Conservation (phyloP, 1,140 invertebrate genomes). For the Trialeurodes vaporariorum region DNA sequence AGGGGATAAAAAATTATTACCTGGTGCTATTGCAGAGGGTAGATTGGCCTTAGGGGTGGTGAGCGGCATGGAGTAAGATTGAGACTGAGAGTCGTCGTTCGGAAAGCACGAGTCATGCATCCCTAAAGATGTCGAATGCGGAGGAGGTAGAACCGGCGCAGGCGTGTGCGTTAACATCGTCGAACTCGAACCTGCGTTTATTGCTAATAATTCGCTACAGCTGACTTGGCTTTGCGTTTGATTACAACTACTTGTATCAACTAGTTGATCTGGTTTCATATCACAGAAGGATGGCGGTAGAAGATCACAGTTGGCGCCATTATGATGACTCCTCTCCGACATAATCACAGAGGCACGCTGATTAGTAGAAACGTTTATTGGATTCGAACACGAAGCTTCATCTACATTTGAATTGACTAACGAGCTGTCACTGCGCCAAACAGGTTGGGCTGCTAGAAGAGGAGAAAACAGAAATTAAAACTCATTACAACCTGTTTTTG, state of each 20-base stretch:
- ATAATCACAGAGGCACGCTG: constrained; percentile 19
- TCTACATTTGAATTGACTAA: background rate
- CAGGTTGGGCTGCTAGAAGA: constrained; percentile 7
- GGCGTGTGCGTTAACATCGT: background rate
- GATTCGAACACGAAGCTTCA: background rate
- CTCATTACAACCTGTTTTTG: too few relatives aligned
- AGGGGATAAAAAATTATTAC: constrained; percentile 13
- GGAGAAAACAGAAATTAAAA: constrained; percentile 5
- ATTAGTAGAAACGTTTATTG: constrained; percentile 25
- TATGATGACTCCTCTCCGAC: constrained; percentile 11
- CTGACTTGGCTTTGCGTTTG: background rate
- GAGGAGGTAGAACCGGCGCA: background rate
- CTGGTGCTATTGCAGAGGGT: constrained; percentile 10
- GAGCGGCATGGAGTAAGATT: background rate
- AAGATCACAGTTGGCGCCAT: constrained; percentile 7
- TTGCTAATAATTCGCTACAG: background rate
- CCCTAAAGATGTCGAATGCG: too few relatives aligned
- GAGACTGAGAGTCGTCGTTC: background rate
- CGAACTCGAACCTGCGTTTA: background rate
- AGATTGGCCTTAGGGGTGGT: constrained; percentile 13
- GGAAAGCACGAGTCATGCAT: background rate
- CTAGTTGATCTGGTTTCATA: constrained; percentile 5
- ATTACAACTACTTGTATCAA: background rate
- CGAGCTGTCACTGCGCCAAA: background rate
- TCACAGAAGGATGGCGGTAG: background rate